Evolutionary conservation across 92 coral and sea anemone genomes (phyloP).

Genomic region (Zoanthus sansibaricus): DNA sequence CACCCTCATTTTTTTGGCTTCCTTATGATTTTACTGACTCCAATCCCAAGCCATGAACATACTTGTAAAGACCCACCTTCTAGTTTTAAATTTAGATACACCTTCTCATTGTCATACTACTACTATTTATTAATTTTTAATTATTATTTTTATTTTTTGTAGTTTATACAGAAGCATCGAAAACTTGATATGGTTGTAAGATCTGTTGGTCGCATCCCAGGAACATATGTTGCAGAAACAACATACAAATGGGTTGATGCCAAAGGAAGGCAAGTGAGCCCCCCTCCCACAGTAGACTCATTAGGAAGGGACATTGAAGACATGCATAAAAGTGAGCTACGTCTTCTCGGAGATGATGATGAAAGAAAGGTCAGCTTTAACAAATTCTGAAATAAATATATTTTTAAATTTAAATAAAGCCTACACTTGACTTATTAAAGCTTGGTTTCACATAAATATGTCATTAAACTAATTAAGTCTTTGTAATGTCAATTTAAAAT

Average conservation of each 20-base stretch:
- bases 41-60: too few relatives aligned
- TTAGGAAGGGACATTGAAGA: constrained; percentile 79
- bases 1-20: too few relatives aligned
- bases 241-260: constrained; percentile 97
- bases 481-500: too few relatives aligned
- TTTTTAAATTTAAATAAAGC: too few relatives aligned
- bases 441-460: too few relatives aligned
- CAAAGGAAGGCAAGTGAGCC: constrained; percentile 72
- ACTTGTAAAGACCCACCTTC: too few relatives aligned
- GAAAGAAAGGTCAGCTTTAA: constrained; percentile 86
- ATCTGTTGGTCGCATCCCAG: constrained; percentile 94
- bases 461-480: too few relatives aligned
- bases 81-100: too few relatives aligned
- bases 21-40: too few relatives aligned
- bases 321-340: constrained; percentile 90
- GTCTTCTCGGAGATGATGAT: constrained; percentile 96
- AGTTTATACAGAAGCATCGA: constrained; percentile 81
- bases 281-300: constrained; percentile 91
- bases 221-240: constrained; percentile 87
- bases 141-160: constrained; percentile 1
- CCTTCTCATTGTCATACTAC: too few relatives aligned
- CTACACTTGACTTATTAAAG: too few relatives aligned
- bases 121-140: background rate
- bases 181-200: constrained; percentile 81
- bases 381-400: background rate